Evolutionary conservation across 2,888 invertebrate species (phyloP).

Genomic region (Antheraea yamamai): DNA sequence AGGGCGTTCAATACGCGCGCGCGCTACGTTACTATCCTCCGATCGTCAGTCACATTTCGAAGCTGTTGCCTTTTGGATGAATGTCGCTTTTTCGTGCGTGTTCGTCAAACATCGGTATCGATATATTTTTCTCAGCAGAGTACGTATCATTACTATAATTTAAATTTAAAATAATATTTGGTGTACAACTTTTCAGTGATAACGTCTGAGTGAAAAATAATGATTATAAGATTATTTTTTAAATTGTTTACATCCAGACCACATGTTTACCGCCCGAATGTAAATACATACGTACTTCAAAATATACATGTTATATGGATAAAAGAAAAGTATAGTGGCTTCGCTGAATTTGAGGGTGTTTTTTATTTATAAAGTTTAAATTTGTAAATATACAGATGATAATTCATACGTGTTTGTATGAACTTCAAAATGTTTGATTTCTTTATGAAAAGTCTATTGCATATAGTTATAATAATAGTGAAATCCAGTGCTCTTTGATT

Average conservation of each 20-base stretch:
- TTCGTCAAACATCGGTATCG: conserved; percentile 71
- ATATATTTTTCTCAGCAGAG: conserved; percentile 57
- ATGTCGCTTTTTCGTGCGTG: conserved; percentile 52
- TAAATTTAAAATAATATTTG: conserved; percentile 27
- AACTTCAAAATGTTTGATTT: conserved; percentile 8
- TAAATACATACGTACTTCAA: conserved; percentile 21
- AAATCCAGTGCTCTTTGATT: conserved; percentile 56
- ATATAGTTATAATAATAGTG: conserved; percentile 20
- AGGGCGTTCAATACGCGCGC: conserved; percentile 78
- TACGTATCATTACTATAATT: conserved; percentile 54
- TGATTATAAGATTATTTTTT: conserved; percentile 33
- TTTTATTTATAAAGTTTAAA: background rate
- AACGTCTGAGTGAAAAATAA: conserved; percentile 26
- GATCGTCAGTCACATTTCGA: conserved; percentile 70
- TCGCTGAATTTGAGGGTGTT: background rate
- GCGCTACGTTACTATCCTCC: conserved; percentile 57
- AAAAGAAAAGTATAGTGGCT: background rate
- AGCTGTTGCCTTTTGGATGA: conserved; percentile 54
- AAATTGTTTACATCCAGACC: conserved; percentile 72
- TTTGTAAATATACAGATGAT: background rate
- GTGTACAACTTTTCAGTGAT: conserved; percentile 26
- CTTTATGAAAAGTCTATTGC: conserved; percentile 16
- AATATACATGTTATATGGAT: background rate
- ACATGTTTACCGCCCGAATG: conserved; percentile 57
- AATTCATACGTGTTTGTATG: conserved; percentile 3